These are phyloP conservation scores for Chelon labrosus DNA, from an alignment of 2,797 vertebrate genomes.

Conservation along the genomic window DNA sequence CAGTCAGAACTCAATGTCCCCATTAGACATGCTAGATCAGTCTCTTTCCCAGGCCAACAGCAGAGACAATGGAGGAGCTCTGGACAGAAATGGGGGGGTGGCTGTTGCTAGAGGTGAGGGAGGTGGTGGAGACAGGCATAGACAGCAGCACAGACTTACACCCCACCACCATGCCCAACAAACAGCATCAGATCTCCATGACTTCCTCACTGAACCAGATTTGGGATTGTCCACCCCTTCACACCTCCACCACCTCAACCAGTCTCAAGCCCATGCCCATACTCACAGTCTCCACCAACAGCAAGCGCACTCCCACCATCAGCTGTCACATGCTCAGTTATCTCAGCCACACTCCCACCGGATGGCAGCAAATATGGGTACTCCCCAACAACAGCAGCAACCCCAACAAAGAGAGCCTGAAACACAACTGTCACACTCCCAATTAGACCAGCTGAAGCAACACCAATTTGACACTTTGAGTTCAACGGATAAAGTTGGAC, in stretches of 20 bases:
- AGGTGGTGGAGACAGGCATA: constrained; percentile 71
- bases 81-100: constrained; percentile 70
- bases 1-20: constrained; percentile 82
- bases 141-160: constrained; percentile 76
- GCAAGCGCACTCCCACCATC: constrained; percentile 78
- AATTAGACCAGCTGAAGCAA: constrained; percentile 86
- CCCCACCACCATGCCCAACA: constrained; percentile 79
- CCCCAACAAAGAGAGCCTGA: constrained; percentile 73
- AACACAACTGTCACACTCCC: constrained; percentile 75
- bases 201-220: constrained; percentile 83
- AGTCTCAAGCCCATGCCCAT: constrained; percentile 65
- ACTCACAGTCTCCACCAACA: constrained; percentile 73
- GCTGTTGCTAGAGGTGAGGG: constrained; percentile 62
- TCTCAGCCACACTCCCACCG: constrained; percentile 62
- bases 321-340: constrained; percentile 71
- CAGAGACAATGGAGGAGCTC: constrained; percentile 63
- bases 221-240: constrained; percentile 76
- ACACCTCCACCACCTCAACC: constrained; percentile 81
- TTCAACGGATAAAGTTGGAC: constrained; percentile 74
- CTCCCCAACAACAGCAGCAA: constrained; percentile 75
- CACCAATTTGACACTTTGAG: constrained; percentile 85
- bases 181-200: constrained; percentile 77
- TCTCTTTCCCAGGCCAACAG: constrained; percentile 79
- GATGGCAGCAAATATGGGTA: constrained; percentile 66
- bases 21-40: constrained; percentile 84